Base-by-base conservation (phyloP, 2,888 invertebrate genomes). In the Melanotus villosus region DNA sequence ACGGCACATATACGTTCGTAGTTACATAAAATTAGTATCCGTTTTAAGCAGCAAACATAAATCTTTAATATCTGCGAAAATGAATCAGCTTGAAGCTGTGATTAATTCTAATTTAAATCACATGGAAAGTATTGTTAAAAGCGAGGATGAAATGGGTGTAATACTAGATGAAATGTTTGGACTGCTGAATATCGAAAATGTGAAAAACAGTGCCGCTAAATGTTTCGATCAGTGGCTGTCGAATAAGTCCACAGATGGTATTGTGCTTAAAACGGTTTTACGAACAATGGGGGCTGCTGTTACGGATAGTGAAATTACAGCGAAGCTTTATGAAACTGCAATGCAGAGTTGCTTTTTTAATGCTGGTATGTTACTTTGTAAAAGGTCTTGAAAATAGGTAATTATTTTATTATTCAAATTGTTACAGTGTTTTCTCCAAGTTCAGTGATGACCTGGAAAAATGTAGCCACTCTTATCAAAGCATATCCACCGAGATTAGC, bases 1-100 rank as follows among this genome's bases (percentile, higher is more conserved):
- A 77, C 85, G 91, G 58, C 88, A 88, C 76, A 86, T 89, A 77
- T 92, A 87, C 74, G 86, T 91, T 14, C 87, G 89, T 71, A 88
- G 89, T 43, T 86, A 87, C 56, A 86, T 89, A 0, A 90, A 90
- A 80, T 81, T 91, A 63, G 79, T 91, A 34, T 84, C 88, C 2
- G 87, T 87, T 10, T 88, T 87, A 72, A 84, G 87, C 2, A 88
- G 87, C 47, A 83, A 87, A 45, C 84, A 89, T 76, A 90, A 89
- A 78, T 81, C 85, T 32, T 78, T 86, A 36, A 78, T 88, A 2
- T 82, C 85, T 1, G 83, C 85, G 7, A 87, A 87, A 76, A 84
- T 85, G 54, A 84, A 84, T 72, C 86, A 86, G 62, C 85, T 90
- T 57, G 84, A 83, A 23, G 80, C 78, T 65, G 83, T 88, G 16